Evolutionary conservation across 2,888 invertebrate genomes (phyloP).

Genomic region (Amitus sp.): DNA sequence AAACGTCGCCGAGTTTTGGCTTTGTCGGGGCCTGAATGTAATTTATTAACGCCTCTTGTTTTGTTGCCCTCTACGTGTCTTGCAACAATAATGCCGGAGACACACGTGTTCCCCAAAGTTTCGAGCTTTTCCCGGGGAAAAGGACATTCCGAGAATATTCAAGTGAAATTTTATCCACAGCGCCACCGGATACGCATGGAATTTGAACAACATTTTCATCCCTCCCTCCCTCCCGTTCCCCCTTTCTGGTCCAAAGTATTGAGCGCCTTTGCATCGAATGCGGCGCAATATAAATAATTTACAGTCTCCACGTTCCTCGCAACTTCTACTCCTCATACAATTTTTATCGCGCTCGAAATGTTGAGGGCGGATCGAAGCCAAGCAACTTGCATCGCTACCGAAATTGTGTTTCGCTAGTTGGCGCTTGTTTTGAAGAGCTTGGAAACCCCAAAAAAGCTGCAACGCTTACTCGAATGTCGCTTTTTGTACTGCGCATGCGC

Average conservation of each 20-base stretch:
- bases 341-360: not conserved
- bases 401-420: no score
- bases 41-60: slow-evolving; percentile 38
- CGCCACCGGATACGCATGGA: slow-evolving; percentile 6
- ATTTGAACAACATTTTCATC: not conserved
- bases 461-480: no score
- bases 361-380: not conserved
- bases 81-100: slow-evolving; percentile 29
- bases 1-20: no score
- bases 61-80: slow-evolving; percentile 30
- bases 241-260: not conserved
- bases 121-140: slow-evolving; percentile 10
- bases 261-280: not conserved
- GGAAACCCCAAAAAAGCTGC: no score
- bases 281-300: not conserved
- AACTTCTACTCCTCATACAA: no score
- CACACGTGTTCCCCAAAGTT: slow-evolving; percentile 23
- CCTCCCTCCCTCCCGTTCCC: not conserved
- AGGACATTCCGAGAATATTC: slow-evolving; percentile 14
- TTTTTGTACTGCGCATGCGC: no score
- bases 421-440: no score
- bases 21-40: slow-evolving; percentile 38
- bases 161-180: slow-evolving; percentile 4
- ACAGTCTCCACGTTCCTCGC: no score
- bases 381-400: not conserved